Evolutionary conservation across 2,113 vertebrate species (phyloP).

Genomic region (Puntigrus tetrazona): DNA sequence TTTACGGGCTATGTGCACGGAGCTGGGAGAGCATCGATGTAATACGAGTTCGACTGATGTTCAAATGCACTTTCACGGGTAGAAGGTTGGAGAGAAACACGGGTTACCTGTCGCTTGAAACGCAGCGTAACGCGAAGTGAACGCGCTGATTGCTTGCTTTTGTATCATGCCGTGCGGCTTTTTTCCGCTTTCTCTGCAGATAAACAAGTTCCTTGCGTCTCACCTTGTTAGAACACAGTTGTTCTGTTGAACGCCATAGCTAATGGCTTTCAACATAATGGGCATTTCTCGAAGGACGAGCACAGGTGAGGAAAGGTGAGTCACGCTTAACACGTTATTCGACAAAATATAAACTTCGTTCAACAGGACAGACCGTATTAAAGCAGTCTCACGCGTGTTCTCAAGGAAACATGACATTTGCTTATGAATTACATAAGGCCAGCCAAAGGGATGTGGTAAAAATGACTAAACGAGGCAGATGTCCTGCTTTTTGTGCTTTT

Average conservation of each 20-base stretch:
- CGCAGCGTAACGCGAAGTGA: too few species aligned
- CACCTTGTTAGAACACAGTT: neutral
- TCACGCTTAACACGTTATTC: neutral
- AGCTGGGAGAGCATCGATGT: too few species aligned
- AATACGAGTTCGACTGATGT: too few species aligned
- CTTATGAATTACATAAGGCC: conserved; percentile 9
- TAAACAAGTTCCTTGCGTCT: neutral
- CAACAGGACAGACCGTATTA: neutral
- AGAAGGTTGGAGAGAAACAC: too few species aligned
- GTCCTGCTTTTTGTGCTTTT: neutral
- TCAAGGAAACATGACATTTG: conserved; percentile 22
- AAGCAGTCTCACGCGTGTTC: neutral
- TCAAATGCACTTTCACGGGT: too few species aligned
- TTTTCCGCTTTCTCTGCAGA: neutral
- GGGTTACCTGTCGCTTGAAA: too few species aligned
- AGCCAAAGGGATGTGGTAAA: neutral
- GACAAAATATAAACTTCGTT: neutral
- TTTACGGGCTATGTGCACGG: too few species aligned
- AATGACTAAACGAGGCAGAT: neutral
- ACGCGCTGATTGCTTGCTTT: neutral
- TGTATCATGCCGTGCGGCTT: neutral
- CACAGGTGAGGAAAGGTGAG: neutral
- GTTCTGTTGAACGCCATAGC: neutral
- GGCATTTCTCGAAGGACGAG: too few species aligned
- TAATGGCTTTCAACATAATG: too few species aligned